These are phyloP conservation scores for Azorinus chamasolen DNA, from an alignment of 2,888 invertebrate genomes.

Conservation along the genomic window DNA sequence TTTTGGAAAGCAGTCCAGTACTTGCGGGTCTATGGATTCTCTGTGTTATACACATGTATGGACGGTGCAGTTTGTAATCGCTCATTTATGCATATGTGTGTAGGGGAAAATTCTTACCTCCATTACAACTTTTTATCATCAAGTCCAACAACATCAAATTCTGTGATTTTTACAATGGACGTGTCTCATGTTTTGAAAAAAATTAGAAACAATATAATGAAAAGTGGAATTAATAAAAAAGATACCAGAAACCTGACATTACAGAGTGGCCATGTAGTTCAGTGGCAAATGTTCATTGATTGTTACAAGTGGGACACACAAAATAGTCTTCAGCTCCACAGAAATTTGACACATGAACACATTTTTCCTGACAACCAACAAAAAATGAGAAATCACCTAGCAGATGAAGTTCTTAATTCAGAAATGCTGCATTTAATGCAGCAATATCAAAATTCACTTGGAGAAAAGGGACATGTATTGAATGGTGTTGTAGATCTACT, in stretches of 20 bases:
- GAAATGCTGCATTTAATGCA: constrained; percentile 43
- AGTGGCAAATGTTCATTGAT: constrained; percentile 54
- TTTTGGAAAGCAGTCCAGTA: constrained; percentile 38
- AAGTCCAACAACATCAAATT: background rate
- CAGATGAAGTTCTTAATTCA: constrained; percentile 33
- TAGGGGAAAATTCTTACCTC: no score
- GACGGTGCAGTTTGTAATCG: constrained; percentile 47
- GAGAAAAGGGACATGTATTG: constrained; percentile 27
- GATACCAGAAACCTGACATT: constrained; percentile 26
- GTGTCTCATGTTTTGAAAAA: constrained; percentile 41
- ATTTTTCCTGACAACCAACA: constrained; percentile 27
- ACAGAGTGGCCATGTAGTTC: constrained; percentile 6
- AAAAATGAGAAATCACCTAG: constrained; percentile 53
- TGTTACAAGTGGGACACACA: constrained; percentile 47
- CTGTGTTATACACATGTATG: constrained; percentile 48
- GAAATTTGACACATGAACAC: constrained; percentile 46
- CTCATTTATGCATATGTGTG: no score
- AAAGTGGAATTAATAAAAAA: constrained; percentile 28
- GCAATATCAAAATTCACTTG: constrained; percentile 25
- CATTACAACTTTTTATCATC: background rate
- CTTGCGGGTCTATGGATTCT: constrained; percentile 35
- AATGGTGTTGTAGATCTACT: constrained; percentile 38
- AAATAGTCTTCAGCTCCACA: constrained; percentile 40
- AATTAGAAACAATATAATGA: constrained; percentile 55
- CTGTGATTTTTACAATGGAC: constrained; percentile 32